Evolutionary conservation across 2,113 vertebrate genomes (phyloP), one percentile per base, ranked within the genome.

Genomic region (Upupa epops): DNA sequence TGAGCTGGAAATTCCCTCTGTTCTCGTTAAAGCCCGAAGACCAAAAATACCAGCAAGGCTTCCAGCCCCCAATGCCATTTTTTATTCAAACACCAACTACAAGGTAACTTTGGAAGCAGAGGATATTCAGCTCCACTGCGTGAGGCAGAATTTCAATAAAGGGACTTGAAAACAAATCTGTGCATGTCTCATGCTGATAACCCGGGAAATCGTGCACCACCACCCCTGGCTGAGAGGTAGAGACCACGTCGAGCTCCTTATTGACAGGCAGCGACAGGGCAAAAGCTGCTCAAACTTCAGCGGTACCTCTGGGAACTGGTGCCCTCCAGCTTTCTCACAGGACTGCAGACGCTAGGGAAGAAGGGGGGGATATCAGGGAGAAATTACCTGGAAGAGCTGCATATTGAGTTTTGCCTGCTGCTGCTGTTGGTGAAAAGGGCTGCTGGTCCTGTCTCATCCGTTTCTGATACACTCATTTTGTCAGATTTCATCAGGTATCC

Each of bases 341-440:
- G 64, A 22, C 37, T 70, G 71, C 37, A 66, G 34, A 22, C 70
- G 58, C 63, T 64, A 52, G 17, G 49, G 40, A 86, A 59, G 78
- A 32, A 56, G 32, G 45, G 80, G 28, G 5, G 5, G 21, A 71
- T 25, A 40, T 69, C 60, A 59, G 32, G 66, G 76, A 63, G 82
- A 88, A 51, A 45, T 49, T n/a, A n/a, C n/a, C n/a, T 25, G 49
- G 64, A 72, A 75, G 46, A 28, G 49, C 40, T 84, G 45, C 59
- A n/a, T 90, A 84, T 95, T 93, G 95, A 81, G 88, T 94, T 93
- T 90, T 75, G 80, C 86, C 80, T 95, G 17, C 31, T 95, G 94
- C 94, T 92, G 87, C 88, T 86, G 88, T 84, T 82, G 68, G 72
- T 92, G 60, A 72, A 95, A 94, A 52, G 61, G 60, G 68, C 58